Evolutionary conservation across 2,797 vertebrate genomes (phyloP), one percentile per base, ranked within the genome.

Genomic region (Diplodus puntazzo): DNA sequence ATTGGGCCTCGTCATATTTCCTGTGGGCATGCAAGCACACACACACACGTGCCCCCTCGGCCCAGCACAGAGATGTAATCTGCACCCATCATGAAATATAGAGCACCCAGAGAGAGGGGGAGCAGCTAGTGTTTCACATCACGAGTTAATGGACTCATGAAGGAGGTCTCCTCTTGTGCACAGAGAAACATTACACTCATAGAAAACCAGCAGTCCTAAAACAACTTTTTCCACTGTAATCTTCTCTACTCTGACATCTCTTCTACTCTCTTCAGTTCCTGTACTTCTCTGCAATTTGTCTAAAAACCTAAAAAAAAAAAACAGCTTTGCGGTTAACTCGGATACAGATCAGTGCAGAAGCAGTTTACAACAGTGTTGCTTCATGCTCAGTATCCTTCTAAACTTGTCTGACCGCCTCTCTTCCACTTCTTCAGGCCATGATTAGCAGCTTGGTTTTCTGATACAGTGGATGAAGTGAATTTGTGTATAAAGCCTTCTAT

Each of bases 21-120:
- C 73, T 57, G 14, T 20, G 39, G 67, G 58, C 80, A 70, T 34
- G 20, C 83, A 62, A 30, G 53, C 60, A 63, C 46, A 63, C 69
- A 25, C 49, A 21, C 21, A 60, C 66, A 45, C 39, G 7, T 66
- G 48, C 54, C 60, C 46, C 16, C 58, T 52, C 46, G 1, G 25
- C 55, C 69, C 62, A 23, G 72, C 64, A 69, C 48, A 13, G 73
- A 79, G 79, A 49, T 83, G 89, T 89, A 89, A 90, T 80, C 81
- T 82, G 87, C 77, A 42, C 79, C 81, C 70, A 5, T 92, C 89
- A 90, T 92, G 76, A 92, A 92, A 91, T 89, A 92, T 92, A 71
- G 70, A 91, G 68, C 75, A 62, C 17, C 76, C 65, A n/a, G 64
- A 73, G 79, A 65, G 76, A 34, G 79, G 14, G 69, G 23, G 45